phyloP scores from a whole-genome alignment of 2,797 vertebrate genomes.

The Channallabes apus region DNA sequence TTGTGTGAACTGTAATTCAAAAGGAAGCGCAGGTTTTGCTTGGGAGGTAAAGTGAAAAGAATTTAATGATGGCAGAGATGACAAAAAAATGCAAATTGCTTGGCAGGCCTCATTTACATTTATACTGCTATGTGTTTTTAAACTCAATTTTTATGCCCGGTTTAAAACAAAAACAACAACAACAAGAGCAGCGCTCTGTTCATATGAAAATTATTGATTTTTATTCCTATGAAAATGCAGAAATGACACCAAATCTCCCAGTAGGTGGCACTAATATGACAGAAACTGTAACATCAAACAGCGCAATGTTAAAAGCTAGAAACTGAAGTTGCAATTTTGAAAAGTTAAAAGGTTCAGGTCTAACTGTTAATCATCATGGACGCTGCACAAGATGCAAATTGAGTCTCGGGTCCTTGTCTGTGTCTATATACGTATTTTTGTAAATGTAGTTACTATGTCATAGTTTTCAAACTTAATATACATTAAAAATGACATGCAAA shows the following conservation, averaged over 20 bases:
- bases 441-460: background rate
- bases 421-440: background rate
- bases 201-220: background rate
- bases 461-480: too few species aligned
- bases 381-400: background rate
- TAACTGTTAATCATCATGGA: background rate
- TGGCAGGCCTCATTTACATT: background rate
- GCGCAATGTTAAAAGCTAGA: background rate
- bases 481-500: too few species aligned
- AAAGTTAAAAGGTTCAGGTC: background rate
- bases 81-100: background rate
- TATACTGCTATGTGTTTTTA: background rate
- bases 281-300: background rate
- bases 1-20: conserved; percentile 13
- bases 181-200: background rate
- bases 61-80: background rate
- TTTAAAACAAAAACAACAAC: background rate
- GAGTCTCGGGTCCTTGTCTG: too few species aligned
- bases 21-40: background rate
- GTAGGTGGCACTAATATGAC: background rate
- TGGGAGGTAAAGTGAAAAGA: background rate
- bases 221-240: background rate
- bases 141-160: background rate
- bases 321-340: background rate
- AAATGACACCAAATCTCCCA: background rate